Evolutionary conservation across 1,140 invertebrate species (phyloP).

Genomic region (Maconellicoccus hirsutus): DNA sequence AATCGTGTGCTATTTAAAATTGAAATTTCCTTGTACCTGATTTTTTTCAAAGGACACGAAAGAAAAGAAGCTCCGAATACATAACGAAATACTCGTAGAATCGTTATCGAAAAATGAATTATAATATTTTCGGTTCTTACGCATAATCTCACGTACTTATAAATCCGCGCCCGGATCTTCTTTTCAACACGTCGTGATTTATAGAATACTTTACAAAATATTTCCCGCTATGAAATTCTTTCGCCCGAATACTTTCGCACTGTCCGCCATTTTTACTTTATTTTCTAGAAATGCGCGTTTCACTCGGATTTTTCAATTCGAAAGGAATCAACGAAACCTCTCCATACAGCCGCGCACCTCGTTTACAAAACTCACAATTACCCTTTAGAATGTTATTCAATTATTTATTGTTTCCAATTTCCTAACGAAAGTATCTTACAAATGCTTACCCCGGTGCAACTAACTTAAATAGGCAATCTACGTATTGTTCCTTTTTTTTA

Average conservation of each 20-base stretch:
- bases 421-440: neutral
- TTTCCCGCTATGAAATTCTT: neutral
- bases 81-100: no score
- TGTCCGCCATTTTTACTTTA: slow-evolving; percentile 1
- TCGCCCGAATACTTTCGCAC: neutral
- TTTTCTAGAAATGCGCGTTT: neutral
- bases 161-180: neutral
- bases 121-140: neutral
- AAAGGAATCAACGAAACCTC: neutral
- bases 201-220: neutral
- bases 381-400: slow-evolving; percentile 9
- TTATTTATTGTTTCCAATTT: slow-evolving; percentile 10
- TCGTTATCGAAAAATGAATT: slow-evolving; percentile 1
- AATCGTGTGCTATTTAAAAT: no score
- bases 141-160: slow-evolving; percentile 4
- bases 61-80: no score
- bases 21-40: no score
- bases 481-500: neutral
- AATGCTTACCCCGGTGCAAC: neutral
- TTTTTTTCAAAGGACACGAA: no score
- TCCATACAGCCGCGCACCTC: neutral
- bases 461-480: neutral
- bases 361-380: slow-evolving; percentile 5
- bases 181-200: neutral
- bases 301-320: neutral